Evolutionary conservation across 2,113 vertebrate genomes (phyloP).

Genomic region (Hypocryptadius cinnamomeus): DNA sequence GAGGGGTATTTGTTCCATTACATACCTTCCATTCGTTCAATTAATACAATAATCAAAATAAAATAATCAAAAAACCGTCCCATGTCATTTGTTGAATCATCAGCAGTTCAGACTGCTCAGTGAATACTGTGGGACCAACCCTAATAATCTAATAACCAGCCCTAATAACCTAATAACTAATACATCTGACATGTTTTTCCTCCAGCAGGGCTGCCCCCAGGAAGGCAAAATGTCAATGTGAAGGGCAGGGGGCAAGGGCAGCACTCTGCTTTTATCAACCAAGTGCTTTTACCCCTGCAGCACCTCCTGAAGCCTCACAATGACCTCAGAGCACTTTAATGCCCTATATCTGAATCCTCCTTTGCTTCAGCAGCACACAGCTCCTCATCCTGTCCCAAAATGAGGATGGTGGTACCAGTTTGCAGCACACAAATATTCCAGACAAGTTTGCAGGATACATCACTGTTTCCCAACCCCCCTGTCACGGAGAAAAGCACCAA

Average conservation of each 20-base stretch:
- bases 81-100: background rate
- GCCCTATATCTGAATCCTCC: background rate
- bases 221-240: accelerated
- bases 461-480: accelerated
- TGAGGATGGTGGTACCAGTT: background rate
- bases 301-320: background rate
- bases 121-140: background rate
- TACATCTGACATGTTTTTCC: background rate
- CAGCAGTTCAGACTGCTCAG: background rate
- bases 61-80: background rate
- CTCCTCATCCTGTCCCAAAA: background rate
- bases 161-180: background rate
- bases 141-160: background rate
- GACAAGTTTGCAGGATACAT: background rate
- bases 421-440: background rate
- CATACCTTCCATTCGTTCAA: accelerated
- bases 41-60: background rate
- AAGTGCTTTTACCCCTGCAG: background rate
- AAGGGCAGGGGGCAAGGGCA: background rate
- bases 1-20: background rate
- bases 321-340: background rate
- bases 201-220: background rate
- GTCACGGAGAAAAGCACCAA: accelerated
- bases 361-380: background rate
- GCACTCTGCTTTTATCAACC: background rate